Evolutionary conservation across 2,113 vertebrate genomes (phyloP), one percentile per base, ranked within the genome.

Genomic region (Petromus typicus): DNA sequence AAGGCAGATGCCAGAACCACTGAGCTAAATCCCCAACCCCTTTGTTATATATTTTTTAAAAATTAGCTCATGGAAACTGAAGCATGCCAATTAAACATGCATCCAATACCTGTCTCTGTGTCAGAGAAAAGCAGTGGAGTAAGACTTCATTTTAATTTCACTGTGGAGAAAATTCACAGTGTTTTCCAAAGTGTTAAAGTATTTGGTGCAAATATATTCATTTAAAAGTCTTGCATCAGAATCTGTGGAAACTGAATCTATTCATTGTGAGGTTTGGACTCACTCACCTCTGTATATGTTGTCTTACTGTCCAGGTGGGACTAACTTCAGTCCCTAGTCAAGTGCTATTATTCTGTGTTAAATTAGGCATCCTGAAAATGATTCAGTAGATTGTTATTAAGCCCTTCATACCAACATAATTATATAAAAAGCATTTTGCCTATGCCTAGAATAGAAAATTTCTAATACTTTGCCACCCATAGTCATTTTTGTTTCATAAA

Each of bases 91-190:
- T 87, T 86, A 87, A 91, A 56, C 11, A 59, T 30, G 83, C 91
- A 93, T 48, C 67, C 51, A 92, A n/a, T 3, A 16, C 3, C 5
- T 30, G 17, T 76, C 43, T 95, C 84, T 86, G 91, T 59, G 91
- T 96, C 88, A 92, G 78, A 93, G 88, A 61, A 95, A 94, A 91
- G 43, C 10, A 61, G 32, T 78, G 64, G 61, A 54, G 81, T 71
- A 93, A 78, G 20, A 10, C 71, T 88, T 90, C 27, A 64, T 86
- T 96, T 97, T 86, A 89, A 96, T 84, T 94, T 96, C 91, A 78
- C 85, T 85, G 73, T 73, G 75, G 45, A 63, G 86, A 88, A 93
- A 85, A 67, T 86, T 73, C 89, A 59, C 37, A 82, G 69, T 5
- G 30, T 18, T 95, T 96, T 57, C 59, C 22, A 85, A 82, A 85